phyloP scores from a whole-genome alignment of 1,140 invertebrate species.

The Hypothenemus hampei region DNA sequence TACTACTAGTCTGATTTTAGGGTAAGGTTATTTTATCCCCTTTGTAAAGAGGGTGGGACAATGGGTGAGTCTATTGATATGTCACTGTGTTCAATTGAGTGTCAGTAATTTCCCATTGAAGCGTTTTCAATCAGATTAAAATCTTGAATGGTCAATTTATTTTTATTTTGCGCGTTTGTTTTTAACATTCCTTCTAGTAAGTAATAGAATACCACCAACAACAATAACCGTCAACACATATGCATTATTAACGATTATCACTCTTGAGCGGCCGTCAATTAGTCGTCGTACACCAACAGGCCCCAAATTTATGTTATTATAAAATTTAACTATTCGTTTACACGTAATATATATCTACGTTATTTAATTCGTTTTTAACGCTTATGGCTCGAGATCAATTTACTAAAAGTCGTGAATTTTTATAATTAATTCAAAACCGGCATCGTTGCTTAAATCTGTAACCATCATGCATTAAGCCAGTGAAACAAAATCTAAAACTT shows the following conservation, averaged over 20 bases:
- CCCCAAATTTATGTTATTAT: constrained; percentile 8
- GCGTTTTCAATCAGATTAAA: constrained; percentile 16
- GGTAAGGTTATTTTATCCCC: constrained; percentile 7
- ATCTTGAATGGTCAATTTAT: constrained; percentile 8
- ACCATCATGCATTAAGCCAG: no score
- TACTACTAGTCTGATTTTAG: no score
- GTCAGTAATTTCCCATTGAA: constrained; percentile 16
- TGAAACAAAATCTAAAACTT: no score
- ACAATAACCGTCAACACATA: constrained; percentile 15
- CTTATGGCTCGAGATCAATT: no score
- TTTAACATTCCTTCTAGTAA: no score
- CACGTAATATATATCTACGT: constrained; percentile 22
- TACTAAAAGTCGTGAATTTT: no score
- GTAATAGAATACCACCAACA: constrained; percentile 9
- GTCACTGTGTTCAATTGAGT: constrained; percentile 19
- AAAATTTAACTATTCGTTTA: constrained; percentile 18
- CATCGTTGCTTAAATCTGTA: no score
- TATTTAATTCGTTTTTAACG: no score
- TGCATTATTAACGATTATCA: constrained; percentile 14
- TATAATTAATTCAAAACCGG: no score
- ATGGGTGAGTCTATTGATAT: constrained; percentile 25
- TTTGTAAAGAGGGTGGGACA: constrained; percentile 22
- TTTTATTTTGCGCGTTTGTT: no score
- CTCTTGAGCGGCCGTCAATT: constrained; percentile 7
- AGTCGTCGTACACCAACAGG: constrained; percentile 15